Evolutionary conservation across 2,888 invertebrate species (phyloP).

Genomic region (Lampropteryx suffumata): DNA sequence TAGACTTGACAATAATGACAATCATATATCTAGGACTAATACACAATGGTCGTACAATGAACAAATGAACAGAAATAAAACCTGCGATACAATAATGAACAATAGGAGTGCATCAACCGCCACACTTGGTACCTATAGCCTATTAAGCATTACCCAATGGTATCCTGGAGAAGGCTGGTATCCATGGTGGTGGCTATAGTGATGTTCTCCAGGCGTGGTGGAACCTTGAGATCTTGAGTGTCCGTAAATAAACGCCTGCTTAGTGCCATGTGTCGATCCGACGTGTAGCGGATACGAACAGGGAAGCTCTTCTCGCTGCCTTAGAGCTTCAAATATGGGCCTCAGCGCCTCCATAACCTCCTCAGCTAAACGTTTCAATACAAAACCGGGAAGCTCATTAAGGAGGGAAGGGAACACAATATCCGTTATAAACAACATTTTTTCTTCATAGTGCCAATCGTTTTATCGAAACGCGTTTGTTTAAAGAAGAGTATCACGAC

Average conservation of each 20-base stretch:
- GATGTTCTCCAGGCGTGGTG: conserved; percentile 85
- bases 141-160: conserved; percentile 87
- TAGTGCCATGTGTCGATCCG: conserved; percentile 86
- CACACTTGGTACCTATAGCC: conserved; percentile 67
- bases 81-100: conserved; percentile 51
- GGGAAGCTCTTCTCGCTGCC: conserved; percentile 95
- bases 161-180: conserved; percentile 88
- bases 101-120: conserved; percentile 53
- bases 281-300: conserved; percentile 96
- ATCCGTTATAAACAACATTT: conserved; percentile 53
- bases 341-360: conserved; percentile 97
- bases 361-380: conserved; percentile 88
- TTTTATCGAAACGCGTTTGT: conserved; percentile 62
- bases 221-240: conserved; percentile 85
- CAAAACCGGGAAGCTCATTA: conserved; percentile 76
- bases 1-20: conserved; percentile 48
- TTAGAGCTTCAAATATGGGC: conserved; percentile 97
- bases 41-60: conserved; percentile 51
- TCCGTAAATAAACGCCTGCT: conserved; percentile 84
- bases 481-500: conserved; percentile 51
- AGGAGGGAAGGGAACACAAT: conserved; percentile 52
- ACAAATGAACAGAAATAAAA: conserved; percentile 54
- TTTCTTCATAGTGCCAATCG: conserved; percentile 81
- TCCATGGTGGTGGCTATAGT: conserved; percentile 85
- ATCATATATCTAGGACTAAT: conserved; percentile 52